A percentile compares a stretch with the other conserved stretches of the same genome.
These are phyloP conservation scores for Eremobia ochroleuca DNA, from an alignment of 2,888 invertebrate genomes.

Conservation along the genomic window DNA sequence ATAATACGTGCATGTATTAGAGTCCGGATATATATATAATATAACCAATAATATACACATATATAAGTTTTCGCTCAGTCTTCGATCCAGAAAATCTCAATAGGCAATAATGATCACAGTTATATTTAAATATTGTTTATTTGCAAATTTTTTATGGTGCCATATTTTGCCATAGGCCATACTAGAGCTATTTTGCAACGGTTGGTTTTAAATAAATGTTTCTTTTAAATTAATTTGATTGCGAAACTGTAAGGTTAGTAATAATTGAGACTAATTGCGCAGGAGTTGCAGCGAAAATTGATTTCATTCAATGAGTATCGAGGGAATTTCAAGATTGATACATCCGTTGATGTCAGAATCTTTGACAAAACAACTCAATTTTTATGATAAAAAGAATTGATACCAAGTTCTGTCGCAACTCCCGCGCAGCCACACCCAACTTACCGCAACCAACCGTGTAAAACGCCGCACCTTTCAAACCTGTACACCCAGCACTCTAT, in stretches of 20 bases:
- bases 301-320: not conserved
- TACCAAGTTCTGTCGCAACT: conserved; percentile 9
- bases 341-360: not conserved
- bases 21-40: conserved; percentile 75
- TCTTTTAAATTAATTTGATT: conserved; percentile 9
- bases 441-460: conserved; percentile 32
- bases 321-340: not conserved
- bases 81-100: conserved; percentile 89
- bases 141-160: conserved; percentile 81
- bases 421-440: conserved; percentile 30
- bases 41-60: conserved; percentile 73
- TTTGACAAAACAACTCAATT: not conserved
- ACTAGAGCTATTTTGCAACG: conserved; percentile 59
- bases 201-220: conserved; percentile 45
- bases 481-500: conserved; percentile 96
- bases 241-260: conserved; percentile 16
- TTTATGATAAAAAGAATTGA: not conserved
- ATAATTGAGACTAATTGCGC: conserved; percentile 27
- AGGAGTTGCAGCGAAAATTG: conserved; percentile 11
- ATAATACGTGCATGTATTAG: conserved; percentile 76
- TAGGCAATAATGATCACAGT: conserved; percentile 88
- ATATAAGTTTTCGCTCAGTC: conserved; percentile 84
- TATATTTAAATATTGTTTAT: conserved; percentile 72
- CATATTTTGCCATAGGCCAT: conserved; percentile 78
- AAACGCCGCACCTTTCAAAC: conserved; percentile 89